Conservation (phyloP, 2,113 vertebrate species). For the Lynx canadensis region DNA sequence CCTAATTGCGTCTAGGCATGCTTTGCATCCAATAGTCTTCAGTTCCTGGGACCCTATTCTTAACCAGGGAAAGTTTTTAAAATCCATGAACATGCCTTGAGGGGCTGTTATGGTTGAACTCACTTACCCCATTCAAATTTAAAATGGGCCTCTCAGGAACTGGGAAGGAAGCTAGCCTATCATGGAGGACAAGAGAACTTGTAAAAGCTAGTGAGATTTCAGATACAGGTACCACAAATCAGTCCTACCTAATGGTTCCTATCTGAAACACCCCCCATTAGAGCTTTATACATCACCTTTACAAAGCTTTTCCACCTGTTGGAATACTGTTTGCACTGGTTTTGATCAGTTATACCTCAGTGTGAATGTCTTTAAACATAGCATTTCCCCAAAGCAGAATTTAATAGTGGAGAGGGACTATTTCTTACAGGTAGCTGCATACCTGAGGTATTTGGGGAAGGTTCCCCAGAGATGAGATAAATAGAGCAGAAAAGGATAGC, state of each 20-base stretch:
- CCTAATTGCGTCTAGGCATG: constrained; percentile 8
- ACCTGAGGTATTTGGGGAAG: background rate
- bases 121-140: background rate
- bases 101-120: background rate
- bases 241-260: background rate
- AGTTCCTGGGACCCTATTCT: background rate
- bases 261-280: constrained; percentile 22
- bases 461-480: constrained; percentile 34
- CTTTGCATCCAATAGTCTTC: background rate
- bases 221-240: background rate
- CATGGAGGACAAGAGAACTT: background rate
- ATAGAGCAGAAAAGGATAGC: constrained; percentile 19
- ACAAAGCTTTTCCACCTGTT: background rate
- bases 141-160: background rate
- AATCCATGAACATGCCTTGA: background rate
- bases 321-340: background rate
- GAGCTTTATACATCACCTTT: background rate
- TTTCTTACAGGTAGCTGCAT: background rate
- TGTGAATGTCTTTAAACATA: constrained; percentile 22
- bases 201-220: background rate
- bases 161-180: background rate
- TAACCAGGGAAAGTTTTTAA: background rate
- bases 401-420: constrained; percentile 42
- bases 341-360: background rate
- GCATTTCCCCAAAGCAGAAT: background rate